phyloP scores from a whole-genome alignment of 2,113 vertebrate genomes.

The Antechinus flavipes region DNA sequence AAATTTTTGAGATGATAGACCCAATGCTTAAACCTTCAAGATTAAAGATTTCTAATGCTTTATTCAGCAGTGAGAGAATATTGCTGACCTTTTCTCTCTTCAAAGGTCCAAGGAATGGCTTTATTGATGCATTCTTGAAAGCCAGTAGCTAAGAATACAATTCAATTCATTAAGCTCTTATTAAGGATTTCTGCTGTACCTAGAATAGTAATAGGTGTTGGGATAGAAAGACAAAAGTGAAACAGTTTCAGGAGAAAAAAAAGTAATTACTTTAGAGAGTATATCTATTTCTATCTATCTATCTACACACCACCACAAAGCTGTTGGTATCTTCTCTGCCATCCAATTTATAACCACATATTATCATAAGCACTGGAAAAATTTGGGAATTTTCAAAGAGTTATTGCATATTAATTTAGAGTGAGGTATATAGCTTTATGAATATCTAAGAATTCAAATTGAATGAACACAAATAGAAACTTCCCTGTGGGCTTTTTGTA shows the following conservation, averaged over 20 bases:
- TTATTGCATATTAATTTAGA: not conserved
- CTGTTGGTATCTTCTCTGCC: not conserved
- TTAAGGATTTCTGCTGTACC: not conserved
- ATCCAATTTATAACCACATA: not conserved
- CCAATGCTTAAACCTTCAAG: not conserved
- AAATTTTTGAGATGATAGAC: not conserved
- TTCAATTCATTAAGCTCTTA: not conserved
- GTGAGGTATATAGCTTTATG: not conserved
- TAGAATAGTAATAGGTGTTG: not conserved
- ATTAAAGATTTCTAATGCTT: not conserved
- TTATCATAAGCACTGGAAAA: not conserved
- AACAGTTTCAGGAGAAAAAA: not conserved
- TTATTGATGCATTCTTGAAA: not conserved
- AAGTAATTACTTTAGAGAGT: not conserved
- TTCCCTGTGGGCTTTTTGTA: constrained; percentile 30
- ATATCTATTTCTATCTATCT: no score
- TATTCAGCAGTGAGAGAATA: not conserved
- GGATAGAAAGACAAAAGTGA: not conserved
- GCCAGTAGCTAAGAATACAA: not conserved
- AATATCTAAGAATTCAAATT: not conserved
- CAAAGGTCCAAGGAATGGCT: not conserved
- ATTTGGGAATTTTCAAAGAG: not conserved
- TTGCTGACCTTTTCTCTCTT: not conserved
- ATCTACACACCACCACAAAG: not conserved
- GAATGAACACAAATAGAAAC: not conserved